Evolutionary conservation across 2,113 vertebrate species (phyloP).

Genomic region (Cyphomyrus discorhynchus): DNA sequence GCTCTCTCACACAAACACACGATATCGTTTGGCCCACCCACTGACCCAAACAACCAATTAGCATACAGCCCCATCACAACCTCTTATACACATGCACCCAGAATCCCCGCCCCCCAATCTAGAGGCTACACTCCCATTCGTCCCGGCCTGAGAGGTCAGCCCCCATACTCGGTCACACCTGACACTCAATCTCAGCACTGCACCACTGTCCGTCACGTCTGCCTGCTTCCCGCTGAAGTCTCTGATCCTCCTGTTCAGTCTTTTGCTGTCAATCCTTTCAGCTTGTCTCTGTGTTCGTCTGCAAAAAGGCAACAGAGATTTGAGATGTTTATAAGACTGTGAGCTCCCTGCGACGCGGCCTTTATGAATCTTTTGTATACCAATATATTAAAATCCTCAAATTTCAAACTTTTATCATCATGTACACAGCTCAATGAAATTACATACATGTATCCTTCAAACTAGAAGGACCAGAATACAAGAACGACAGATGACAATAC

Average conservation of each 20-base stretch:
- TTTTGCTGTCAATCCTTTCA: neutral
- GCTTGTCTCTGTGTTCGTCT: neutral
- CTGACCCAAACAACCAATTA: neutral
- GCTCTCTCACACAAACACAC: neutral
- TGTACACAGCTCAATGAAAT: neutral
- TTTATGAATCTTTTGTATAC: neutral
- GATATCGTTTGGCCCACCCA: neutral
- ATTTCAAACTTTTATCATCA: neutral
- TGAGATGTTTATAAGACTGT: neutral
- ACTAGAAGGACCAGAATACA: neutral
- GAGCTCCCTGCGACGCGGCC: neutral
- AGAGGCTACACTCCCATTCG: neutral
- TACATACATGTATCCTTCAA: neutral
- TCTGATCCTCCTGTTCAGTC: neutral
- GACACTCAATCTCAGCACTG: neutral
- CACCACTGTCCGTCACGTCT: neutral
- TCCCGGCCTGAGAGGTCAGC: neutral
- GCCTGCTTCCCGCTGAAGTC: neutral
- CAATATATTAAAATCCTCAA: neutral
- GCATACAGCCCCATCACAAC: neutral
- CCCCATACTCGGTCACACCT: neutral
- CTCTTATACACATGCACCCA: neutral
- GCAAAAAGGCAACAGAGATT: neutral
- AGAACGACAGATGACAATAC: neutral
- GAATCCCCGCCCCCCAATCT: neutral